Evolutionary conservation across 2,797 vertebrate genomes (phyloP).

Genomic region (Acanthiza pusilla): DNA sequence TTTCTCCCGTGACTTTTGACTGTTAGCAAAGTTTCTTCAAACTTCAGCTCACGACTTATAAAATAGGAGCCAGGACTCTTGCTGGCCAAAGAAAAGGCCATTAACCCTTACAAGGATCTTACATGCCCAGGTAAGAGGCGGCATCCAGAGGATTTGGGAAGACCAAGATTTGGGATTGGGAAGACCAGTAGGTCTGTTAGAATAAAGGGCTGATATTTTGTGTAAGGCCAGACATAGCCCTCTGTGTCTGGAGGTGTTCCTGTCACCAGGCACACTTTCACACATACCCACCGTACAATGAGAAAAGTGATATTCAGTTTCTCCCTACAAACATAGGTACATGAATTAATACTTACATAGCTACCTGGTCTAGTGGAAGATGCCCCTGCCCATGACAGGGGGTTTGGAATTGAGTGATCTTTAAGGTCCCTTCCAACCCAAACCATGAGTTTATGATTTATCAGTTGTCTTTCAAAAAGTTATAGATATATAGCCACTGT

Average conservation of each 20-base stretch:
- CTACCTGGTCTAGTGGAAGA: neutral
- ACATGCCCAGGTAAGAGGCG: neutral
- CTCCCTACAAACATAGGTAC: neutral
- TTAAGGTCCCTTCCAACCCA: neutral
- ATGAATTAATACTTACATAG: neutral
- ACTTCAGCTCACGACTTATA: neutral
- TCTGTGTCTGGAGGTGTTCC: neutral
- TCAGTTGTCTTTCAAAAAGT: neutral
- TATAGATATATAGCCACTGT: neutral
- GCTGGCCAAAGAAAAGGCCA: neutral
- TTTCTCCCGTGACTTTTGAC: neutral
- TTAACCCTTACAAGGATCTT: neutral
- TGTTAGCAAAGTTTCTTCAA: neutral
- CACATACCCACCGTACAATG: neutral
- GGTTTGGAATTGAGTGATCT: neutral
- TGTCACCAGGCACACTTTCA: neutral
- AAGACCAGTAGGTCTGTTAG: neutral
- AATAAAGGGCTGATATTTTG: neutral
- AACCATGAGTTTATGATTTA: neutral
- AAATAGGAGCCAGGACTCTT: neutral
- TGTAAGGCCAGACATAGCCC: neutral
- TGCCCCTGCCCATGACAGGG: neutral
- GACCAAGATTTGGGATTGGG: neutral
- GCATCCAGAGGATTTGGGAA: neutral
- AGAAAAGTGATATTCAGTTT: neutral